phyloP scores from a whole-genome alignment of 2,888 invertebrate genomes.

The Carpatolechia fugitivella region DNA sequence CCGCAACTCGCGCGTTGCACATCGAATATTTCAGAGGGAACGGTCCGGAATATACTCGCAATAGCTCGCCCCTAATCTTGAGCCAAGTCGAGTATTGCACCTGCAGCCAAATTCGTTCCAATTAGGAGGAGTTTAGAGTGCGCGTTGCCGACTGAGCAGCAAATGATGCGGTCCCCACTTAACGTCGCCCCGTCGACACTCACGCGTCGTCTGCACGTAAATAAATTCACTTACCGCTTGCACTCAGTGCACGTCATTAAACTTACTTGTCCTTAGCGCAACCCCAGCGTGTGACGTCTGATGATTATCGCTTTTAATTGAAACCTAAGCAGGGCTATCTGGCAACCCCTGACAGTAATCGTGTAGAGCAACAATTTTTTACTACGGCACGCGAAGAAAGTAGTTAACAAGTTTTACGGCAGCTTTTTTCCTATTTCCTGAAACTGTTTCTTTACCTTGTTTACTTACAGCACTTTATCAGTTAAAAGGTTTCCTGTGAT shows the following conservation, averaged over 20 bases:
- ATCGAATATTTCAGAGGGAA: constrained; percentile 73
- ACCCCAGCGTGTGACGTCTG: constrained; percentile 52
- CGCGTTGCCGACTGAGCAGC: constrained; percentile 73
- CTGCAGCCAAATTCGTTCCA: constrained; percentile 79
- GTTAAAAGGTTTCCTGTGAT: constrained; percentile 12
- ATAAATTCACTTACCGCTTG: constrained; percentile 69
- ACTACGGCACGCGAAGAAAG: constrained; percentile 17
- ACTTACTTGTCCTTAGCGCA: constrained; percentile 66
- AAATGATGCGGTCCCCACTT: constrained; percentile 78
- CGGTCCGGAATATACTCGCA: constrained; percentile 66
- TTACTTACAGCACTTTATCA: constrained; percentile 16
- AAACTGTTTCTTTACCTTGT: constrained; percentile 18
- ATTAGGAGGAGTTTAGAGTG: constrained; percentile 76
- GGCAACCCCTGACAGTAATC: constrained; percentile 14
- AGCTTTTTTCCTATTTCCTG: constrained; percentile 16
- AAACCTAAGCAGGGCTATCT: constrained; percentile 21
- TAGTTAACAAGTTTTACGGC: constrained; percentile 14
- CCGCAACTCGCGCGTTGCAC: constrained; percentile 68
- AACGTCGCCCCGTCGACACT: constrained; percentile 65
- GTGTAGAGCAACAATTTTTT: constrained; percentile 17
- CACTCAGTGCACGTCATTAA: constrained; percentile 70
- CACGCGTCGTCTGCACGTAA: constrained; percentile 67
- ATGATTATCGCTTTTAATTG: constrained; percentile 57
- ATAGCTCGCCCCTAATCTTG: constrained; percentile 75
- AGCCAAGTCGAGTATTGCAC: constrained; percentile 77